phyloP scores from a whole-genome alignment of 2,797 vertebrate species.

The Onychomys arenicola region DNA sequence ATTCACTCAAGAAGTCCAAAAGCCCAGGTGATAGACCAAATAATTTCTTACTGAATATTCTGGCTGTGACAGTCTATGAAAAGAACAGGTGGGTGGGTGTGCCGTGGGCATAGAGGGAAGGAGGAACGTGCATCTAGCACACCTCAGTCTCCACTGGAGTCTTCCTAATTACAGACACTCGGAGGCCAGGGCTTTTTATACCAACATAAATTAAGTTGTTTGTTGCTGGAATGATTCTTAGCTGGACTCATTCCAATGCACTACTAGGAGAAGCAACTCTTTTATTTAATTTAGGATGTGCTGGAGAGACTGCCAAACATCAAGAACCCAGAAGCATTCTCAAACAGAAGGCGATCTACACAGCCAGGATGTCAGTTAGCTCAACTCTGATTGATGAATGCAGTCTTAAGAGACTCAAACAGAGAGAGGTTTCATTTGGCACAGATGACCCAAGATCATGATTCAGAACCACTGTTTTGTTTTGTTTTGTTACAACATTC shows the following conservation, averaged over 20 bases:
- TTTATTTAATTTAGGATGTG: conserved; percentile 68
- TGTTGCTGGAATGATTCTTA: conserved; percentile 64
- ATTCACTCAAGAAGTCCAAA: conserved; percentile 53
- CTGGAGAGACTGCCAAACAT: conserved; percentile 56
- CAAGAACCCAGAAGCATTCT: conserved; percentile 61
- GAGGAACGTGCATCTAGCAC: background rate
- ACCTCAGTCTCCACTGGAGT: conserved; percentile 27
- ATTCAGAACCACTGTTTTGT: background rate
- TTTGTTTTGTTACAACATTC: background rate
- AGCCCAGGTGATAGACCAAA: conserved; percentile 28
- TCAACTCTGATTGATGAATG: conserved; percentile 44
- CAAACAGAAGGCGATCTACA: background rate
- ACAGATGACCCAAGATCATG: background rate
- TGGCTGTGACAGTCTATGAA: background rate
- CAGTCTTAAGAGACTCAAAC: background rate
- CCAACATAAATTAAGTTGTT: conserved; percentile 69
- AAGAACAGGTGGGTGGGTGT: background rate
- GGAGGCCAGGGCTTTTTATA: conserved; percentile 49
- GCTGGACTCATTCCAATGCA: conserved; percentile 63
- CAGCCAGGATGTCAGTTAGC: background rate
- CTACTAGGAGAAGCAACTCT: conserved; percentile 46
- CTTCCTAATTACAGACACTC: conserved; percentile 53
- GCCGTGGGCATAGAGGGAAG: background rate
- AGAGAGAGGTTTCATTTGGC: background rate
- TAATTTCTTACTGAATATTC: conserved; percentile 52